A percentile compares a stretch with the other conserved stretches of the same genome.
These are phyloP conservation scores for Phyllostomus discolor DNA, from an alignment of 2,113 vertebrate species.

Conservation along the genomic window DNA sequence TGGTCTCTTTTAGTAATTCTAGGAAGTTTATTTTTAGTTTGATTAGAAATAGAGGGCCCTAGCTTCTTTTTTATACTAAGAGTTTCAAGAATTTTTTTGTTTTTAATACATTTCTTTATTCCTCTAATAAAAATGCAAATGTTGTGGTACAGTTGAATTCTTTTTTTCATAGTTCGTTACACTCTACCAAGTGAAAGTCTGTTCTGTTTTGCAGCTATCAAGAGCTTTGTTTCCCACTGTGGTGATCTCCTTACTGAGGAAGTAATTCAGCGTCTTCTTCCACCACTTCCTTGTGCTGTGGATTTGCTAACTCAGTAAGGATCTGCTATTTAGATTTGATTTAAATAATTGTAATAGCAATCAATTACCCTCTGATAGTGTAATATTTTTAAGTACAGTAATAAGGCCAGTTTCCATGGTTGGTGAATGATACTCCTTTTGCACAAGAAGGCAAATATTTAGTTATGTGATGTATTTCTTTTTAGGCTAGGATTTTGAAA, in stretches of 20 bases:
- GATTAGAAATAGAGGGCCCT: neutral
- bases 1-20: neutral
- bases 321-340: neutral
- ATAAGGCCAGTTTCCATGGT: neutral
- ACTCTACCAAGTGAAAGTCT: slow-evolving; percentile 43
- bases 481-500: slow-evolving; percentile 45
- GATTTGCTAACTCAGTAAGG: slow-evolving; percentile 91
- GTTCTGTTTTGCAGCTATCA: slow-evolving; percentile 84
- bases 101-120: slow-evolving; percentile 39
- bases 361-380: neutral
- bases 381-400: slow-evolving; percentile 37
- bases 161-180: slow-evolving; percentile 28
- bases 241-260: slow-evolving; percentile 89
- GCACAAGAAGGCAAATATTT: slow-evolving; percentile 20
- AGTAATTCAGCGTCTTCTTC: slow-evolving; percentile 86
- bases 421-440: slow-evolving; percentile 34
- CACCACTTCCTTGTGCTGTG: slow-evolving; percentile 88
- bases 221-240: slow-evolving; percentile 89
- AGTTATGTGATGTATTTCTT: slow-evolving; percentile 18
- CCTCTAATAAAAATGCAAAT: slow-evolving; percentile 14
- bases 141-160: neutral
- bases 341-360: neutral
- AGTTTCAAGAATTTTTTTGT: neutral
- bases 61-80: neutral
- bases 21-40: neutral